Percentiles rank a stretch among this genome's conserved stretches.
phyloP scores from a whole-genome alignment of 2,113 vertebrate species.

The Cairina moschata region DNA sequence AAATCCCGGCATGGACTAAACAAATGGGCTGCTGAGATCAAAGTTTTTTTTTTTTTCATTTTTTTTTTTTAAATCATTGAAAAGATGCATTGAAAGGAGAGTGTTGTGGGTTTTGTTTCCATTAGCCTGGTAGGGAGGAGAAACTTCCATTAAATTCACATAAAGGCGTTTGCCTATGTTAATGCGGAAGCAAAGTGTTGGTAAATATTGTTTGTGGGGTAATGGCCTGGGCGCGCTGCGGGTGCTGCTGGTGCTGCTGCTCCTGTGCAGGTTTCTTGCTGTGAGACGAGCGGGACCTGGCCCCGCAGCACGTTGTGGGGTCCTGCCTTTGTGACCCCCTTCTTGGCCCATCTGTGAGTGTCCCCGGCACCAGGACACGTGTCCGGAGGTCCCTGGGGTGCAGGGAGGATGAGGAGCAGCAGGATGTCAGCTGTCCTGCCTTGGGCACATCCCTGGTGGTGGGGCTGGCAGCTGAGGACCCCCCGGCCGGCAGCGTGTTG shows the following conservation, averaged over 20 bases:
- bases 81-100: neutral
- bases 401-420: neutral
- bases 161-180: neutral
- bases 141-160: neutral
- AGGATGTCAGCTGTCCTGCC: neutral
- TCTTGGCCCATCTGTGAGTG: neutral
- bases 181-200: neutral
- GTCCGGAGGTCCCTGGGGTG: neutral
- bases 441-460: neutral
- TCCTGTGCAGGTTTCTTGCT: neutral
- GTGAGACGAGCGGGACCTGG: no score
- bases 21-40: constrained; percentile 44
- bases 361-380: neutral
- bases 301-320: no score
- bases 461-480: no score
- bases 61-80: neutral
- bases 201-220: neutral
- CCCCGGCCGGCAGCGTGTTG: accelerated
- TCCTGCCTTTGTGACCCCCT: neutral
- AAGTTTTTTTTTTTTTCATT: neutral
- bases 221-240: accelerated
- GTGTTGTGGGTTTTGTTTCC: neutral
- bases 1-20: constrained; percentile 38
- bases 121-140: neutral
- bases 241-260: accelerated